Evolutionary conservation across 37 sponge, comb jelly and placozoan genomes (phyloP).

Genomic region (Oopsacas minuta): DNA sequence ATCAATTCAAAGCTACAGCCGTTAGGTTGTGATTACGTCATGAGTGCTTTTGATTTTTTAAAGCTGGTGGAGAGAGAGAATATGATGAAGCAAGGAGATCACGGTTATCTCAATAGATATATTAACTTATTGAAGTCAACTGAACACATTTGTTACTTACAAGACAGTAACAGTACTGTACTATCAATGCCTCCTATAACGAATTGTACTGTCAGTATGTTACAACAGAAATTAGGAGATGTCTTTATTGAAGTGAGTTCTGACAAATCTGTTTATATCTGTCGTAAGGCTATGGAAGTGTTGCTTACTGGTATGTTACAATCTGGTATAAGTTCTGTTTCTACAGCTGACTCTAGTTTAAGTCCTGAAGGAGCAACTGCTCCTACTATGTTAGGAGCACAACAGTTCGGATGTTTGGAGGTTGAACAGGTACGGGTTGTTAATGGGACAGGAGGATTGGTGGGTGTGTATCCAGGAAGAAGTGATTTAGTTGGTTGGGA

Average conservation of each 20-base stretch:
- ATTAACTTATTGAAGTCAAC: neutral
- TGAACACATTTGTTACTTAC: slow-evolving; percentile 37
- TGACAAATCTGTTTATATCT: slow-evolving; percentile 33
- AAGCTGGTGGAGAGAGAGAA: slow-evolving; percentile 33
- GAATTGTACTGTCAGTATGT: slow-evolving; percentile 60
- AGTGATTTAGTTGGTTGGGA: slow-evolving; percentile 43
- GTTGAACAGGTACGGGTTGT: slow-evolving; percentile 70
- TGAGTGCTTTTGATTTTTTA: slow-evolving; percentile 43
- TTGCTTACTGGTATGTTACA: slow-evolving; percentile 48
- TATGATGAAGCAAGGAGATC: neutral
- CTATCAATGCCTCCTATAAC: slow-evolving; percentile 79
- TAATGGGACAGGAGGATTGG: slow-evolving; percentile 31
- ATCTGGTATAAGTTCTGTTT: slow-evolving; percentile 19
- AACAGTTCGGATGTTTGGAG: neutral
- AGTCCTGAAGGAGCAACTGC: neutral
- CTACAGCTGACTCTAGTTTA: neutral
- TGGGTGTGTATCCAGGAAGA: slow-evolving; percentile 64
- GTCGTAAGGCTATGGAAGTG: slow-evolving; percentile 49
- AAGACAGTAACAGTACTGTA: slow-evolving; percentile 39
- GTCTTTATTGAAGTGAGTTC: slow-evolving; percentile 80
- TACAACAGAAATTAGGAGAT: slow-evolving; percentile 23
- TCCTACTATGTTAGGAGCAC: neutral
- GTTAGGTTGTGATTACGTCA: slow-evolving; percentile 29
- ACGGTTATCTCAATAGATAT: neutral
- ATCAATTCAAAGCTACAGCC: slow-evolving; percentile 40